Evolutionary conservation across 2,113 vertebrate species (phyloP).

Genomic region (Anolis sagrei): DNA sequence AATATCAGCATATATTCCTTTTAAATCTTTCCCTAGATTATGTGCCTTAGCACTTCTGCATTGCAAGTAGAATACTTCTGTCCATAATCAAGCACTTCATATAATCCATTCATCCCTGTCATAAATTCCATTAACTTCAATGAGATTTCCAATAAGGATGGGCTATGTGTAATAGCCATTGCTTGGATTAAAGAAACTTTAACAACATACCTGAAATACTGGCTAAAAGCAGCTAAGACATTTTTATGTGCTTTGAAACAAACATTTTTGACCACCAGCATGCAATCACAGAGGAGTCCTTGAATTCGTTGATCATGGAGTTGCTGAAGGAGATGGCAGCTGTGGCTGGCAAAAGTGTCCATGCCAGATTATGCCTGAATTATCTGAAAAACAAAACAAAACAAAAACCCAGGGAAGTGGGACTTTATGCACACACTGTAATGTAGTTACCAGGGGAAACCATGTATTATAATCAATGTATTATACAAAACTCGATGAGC

Average conservation of each 20-base stretch:
- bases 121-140: too few species aligned
- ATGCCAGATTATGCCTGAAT: conserved; percentile 75
- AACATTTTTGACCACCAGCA: conserved; percentile 95
- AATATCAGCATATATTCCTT: too few species aligned
- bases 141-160: too few species aligned
- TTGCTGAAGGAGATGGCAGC: conserved; percentile 96
- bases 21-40: too few species aligned
- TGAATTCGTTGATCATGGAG: conserved; percentile 97
- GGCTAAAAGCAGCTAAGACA: conserved; percentile 95
- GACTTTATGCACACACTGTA: background rate
- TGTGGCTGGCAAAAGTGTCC: conserved; percentile 90
- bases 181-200: background rate
- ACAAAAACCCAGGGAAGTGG: background rate
- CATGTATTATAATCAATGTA: background rate
- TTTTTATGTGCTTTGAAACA: conserved; percentile 99
- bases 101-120: too few species aligned
- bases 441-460: background rate
- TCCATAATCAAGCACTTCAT: too few species aligned
- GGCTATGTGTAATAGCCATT: too few species aligned
- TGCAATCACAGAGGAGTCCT: conserved; percentile 96
- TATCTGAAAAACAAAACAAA: conserved; percentile 49
- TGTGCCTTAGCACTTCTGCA: too few species aligned
- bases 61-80: too few species aligned
- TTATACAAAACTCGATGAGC: background rate
- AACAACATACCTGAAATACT: conserved; percentile 89